Conservation (phyloP, 2,888 invertebrate species). For the Leptinotarsa tumamoca region DNA sequence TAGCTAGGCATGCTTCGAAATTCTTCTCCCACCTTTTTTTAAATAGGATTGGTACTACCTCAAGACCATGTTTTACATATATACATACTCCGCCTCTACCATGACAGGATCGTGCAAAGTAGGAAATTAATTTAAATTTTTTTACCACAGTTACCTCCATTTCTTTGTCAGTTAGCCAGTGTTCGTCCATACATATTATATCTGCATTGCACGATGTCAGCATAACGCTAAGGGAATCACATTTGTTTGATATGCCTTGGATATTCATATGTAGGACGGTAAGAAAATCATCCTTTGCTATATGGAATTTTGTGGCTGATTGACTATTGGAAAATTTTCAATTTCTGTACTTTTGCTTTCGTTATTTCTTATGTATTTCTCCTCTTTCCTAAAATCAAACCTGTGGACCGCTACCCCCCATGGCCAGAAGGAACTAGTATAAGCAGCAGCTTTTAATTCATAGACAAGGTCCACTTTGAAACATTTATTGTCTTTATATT, state of each 20-base stretch:
- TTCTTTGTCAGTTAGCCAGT: constrained; percentile 17
- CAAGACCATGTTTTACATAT: constrained; percentile 18
- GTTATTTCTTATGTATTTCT: neutral
- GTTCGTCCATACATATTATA: constrained; percentile 24
- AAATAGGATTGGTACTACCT: constrained; percentile 10
- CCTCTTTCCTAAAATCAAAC: constrained; percentile 19
- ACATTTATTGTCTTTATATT: constrained; percentile 24
- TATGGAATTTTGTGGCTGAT: constrained; percentile 10
- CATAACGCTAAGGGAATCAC: constrained; percentile 11
- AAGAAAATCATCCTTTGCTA: constrained; percentile 3
- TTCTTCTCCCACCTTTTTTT: neutral
- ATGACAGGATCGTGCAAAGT: constrained; percentile 17
- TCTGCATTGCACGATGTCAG: neutral
- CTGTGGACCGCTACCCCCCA: neutral
- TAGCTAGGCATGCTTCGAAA: constrained; percentile 11
- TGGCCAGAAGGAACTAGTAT: constrained; percentile 21
- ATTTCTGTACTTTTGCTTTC: neutral
- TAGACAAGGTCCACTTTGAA: constrained; percentile 9
- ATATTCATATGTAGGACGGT: constrained; percentile 21
- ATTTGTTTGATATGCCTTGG: constrained; percentile 17
- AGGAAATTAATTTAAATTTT: constrained; percentile 1
- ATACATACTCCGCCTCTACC: constrained; percentile 29
- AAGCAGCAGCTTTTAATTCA: constrained; percentile 10
- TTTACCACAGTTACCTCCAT: constrained; percentile 3
- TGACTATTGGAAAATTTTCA: constrained; percentile 3